phyloP scores from a whole-genome alignment of 2,113 vertebrate genomes.

The Gobio gobio region DNA sequence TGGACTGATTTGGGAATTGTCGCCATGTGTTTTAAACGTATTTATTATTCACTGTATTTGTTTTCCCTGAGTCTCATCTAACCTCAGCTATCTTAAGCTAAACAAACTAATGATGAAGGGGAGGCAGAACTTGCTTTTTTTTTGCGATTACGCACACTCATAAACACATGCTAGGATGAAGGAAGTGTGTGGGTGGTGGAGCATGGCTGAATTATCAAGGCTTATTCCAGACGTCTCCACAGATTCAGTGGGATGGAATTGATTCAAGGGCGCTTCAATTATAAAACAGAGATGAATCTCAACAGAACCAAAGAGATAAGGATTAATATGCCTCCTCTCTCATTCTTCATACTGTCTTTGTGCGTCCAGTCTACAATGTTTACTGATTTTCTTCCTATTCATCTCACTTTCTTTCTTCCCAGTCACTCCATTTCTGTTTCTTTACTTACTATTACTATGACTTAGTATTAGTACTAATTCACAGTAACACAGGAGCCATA shows the following conservation, averaged over 20 bases:
- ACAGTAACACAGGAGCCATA: background rate
- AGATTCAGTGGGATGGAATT: constrained; percentile 49
- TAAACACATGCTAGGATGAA: constrained; percentile 24
- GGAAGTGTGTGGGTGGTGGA: constrained; percentile 46
- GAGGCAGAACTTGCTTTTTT: background rate
- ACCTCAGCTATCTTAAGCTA: constrained; percentile 19
- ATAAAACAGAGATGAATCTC: constrained; percentile 57
- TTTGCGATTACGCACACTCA: constrained; percentile 31
- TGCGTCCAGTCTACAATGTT: background rate
- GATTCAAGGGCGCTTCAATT: constrained; percentile 58
- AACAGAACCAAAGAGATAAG: constrained; percentile 45
- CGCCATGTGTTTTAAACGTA: background rate
- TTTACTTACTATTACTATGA: background rate
- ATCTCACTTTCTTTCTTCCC: background rate
- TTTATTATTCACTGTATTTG: constrained; percentile 11
- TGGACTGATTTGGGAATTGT: constrained; percentile 35
- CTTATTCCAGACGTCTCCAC: constrained; percentile 44
- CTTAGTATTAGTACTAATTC: background rate
- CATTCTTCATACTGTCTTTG: background rate
- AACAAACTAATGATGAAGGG: constrained; percentile 36
- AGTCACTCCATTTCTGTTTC: background rate
- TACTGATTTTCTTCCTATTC: constrained; percentile 19
- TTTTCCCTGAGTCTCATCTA: constrained; percentile 15
- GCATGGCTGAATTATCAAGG: constrained; percentile 40
- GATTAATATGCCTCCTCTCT: constrained; percentile 30